Base-by-base conservation (phyloP, 2,113 vertebrate species). In the Neodon shergylaensis region DNA sequence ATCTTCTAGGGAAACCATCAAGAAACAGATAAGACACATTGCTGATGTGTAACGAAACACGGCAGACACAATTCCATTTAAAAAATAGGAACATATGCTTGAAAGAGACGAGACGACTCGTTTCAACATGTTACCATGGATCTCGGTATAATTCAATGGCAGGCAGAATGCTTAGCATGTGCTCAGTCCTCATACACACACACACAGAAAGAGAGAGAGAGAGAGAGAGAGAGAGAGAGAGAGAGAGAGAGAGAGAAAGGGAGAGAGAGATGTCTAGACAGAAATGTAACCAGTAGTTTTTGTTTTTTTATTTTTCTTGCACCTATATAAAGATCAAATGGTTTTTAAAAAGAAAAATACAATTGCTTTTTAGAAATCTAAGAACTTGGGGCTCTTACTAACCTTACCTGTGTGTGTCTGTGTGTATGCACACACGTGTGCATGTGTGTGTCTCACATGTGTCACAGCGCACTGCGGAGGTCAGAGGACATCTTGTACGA, bases 271-370 rank as follows among this genome's bases (percentile, higher is more conserved):
- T 61, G 22, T 39, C 54, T 61, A 39, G 54, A 61, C 36, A 82
- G 36, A 61, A 39, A 82, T 61, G 16, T 61, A 22, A 61, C 58
- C 61, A 26, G 1, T 58, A 83, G n/a, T 63, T 63, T 61, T 63
- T 90, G 3, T 78, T 85, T 95, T 87, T 7, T 90, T 90, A 44
- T 44, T 92, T 89, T 92, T 81, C 19, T 83, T 82, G 8, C 10
- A 70, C 12, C 24, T 85, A 4, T 90, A 61, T 94, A 88, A 85
- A 86, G 31, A 70, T 1, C 49, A 95, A 47, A 22, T 92, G 33
- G 39, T 78, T 90, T 90, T 85, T 76, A 72, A 52, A 4, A 81
- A 11, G 28, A 12, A 4, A 90, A 72, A 83, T 74, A 6, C 39
- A 91, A n/a, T 26, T 54, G 65, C 28, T 54, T 89, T 89, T 92